Base-by-base conservation (phyloP, 2,888 invertebrate genomes). In the Drosophila conformis region DNA sequence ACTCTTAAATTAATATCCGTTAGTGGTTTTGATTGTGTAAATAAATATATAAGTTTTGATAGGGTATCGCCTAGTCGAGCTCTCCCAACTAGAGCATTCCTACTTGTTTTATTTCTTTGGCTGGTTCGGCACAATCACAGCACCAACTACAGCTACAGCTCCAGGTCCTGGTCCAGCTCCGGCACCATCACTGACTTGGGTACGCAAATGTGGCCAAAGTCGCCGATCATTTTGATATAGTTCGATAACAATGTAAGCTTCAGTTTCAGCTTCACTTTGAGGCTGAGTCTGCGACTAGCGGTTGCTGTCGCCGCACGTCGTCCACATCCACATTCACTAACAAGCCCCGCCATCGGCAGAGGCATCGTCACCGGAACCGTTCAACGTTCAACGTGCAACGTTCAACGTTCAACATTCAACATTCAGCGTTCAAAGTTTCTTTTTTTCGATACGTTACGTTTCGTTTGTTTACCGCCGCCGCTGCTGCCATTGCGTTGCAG, bases 141-240 rank as follows among this genome's bases (percentile, higher is more conserved):
- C 58, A 53, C 51, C 49, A 53, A 52, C 57, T 36, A 8, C 67
- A 58, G 33, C 57, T 36, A 15, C 15, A 36, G 48, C 57, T 7
- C 5, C 27, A 29, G 25, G 40, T n/a, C 2, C 60, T 27, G 57
- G 48, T 38, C 8, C 70, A 56, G 25, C 54, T 25, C 10, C 63
- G 40, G 33, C 62, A 35, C 15, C 65, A 60, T 42, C 58, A 48
- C 18, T 52, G 56, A 56, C 54, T 56, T 60, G 72, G 71, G 89
- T 84, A 84, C 84, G 84, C 84, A 84, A 84, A 84, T 84, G 90
- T 74, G 87, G 78, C 83, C 80, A 81, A 73, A 68, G 73, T 81
- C 29, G 80, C 90, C 85, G 87, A 87, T 87, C 87, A 90, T 90
- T 86, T 87, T 90, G 90, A 87, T 87, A 87, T 86, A 90, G 91